phyloP scores from a whole-genome alignment of 2,888 invertebrate genomes.

The Agrypnus murinus region DNA sequence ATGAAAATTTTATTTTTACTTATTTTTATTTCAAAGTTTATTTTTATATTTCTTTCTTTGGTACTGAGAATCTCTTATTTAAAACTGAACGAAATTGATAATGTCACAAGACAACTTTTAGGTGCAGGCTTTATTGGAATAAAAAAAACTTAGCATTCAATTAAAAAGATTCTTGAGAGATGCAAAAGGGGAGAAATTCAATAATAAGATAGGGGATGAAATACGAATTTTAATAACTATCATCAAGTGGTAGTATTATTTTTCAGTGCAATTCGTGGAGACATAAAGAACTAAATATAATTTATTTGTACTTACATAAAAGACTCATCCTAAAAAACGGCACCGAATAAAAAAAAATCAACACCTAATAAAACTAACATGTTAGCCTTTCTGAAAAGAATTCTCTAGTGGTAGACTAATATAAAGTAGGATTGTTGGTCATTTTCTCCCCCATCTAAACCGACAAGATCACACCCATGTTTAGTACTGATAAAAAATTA shows the following conservation, averaged over 20 bases:
- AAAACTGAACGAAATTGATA: no score
- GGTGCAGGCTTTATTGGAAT: background rate
- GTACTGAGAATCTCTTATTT: no score
- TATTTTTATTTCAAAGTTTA: background rate
- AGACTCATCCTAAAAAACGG: slow-evolving; percentile 7
- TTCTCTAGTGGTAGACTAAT: slow-evolving; percentile 27
- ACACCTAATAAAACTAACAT: slow-evolving; percentile 19
- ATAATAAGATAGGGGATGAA: slow-evolving; percentile 12
- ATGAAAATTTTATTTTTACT: background rate
- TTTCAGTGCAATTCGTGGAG: no score
- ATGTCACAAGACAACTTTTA: no score
- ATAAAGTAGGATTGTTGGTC: slow-evolving; percentile 43
- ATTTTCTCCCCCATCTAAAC: slow-evolving; percentile 37
- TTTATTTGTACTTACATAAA: background rate
- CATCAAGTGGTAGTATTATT: no score
- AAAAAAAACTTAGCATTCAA: no score
- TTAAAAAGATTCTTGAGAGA: slow-evolving; percentile 5
- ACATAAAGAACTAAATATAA: background rate
- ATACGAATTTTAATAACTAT: background rate
- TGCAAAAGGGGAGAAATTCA: background rate
- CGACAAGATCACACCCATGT: slow-evolving; percentile 37
- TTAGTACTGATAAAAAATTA: slow-evolving; percentile 46
- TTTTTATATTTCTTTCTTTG: no score
- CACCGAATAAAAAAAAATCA: slow-evolving; percentile 26
- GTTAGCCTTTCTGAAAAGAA: slow-evolving; percentile 20